These are phyloP conservation scores for Branchipolynoe longqiensis DNA, from an alignment of 2,888 invertebrate genomes.

Conservation along the genomic window DNA sequence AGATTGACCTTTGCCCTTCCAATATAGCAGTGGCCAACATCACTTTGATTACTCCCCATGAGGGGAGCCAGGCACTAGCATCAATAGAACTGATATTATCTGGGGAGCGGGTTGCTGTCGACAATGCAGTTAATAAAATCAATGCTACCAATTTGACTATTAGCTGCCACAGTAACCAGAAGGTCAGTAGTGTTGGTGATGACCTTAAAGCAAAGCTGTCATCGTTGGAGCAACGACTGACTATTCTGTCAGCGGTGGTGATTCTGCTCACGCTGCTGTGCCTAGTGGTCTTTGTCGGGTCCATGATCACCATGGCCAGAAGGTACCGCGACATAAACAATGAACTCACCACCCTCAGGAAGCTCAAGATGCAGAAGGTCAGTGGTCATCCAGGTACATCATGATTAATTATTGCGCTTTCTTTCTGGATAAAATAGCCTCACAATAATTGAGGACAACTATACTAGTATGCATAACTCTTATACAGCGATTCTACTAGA, in stretches of 20 bases:
- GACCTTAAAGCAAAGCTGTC: not conserved
- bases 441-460: too few species aligned
- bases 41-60: not conserved
- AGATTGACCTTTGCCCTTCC: constrained; percentile 17
- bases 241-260: not conserved
- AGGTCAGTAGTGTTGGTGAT: not conserved
- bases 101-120: not conserved
- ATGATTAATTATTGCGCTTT: too few species aligned
- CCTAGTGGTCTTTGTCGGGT: not conserved
- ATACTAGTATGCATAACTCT: too few species aligned
- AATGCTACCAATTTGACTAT: not conserved
- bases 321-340: constrained; percentile 32
- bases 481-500: too few species aligned
- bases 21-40: not conserved
- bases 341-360: constrained; percentile 40
- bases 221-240: not conserved
- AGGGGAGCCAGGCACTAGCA: not conserved
- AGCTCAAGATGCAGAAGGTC: constrained; percentile 37
- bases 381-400: too few species aligned
- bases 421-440: too few species aligned
- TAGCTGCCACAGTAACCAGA: too few species aligned
- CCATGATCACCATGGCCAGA: not conserved
- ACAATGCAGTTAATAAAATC: too few species aligned
- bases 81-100: not conserved
- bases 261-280: not conserved